Evolutionary conservation across 2,888 invertebrate genomes (phyloP).

Genomic region (Stenurella melanura): DNA sequence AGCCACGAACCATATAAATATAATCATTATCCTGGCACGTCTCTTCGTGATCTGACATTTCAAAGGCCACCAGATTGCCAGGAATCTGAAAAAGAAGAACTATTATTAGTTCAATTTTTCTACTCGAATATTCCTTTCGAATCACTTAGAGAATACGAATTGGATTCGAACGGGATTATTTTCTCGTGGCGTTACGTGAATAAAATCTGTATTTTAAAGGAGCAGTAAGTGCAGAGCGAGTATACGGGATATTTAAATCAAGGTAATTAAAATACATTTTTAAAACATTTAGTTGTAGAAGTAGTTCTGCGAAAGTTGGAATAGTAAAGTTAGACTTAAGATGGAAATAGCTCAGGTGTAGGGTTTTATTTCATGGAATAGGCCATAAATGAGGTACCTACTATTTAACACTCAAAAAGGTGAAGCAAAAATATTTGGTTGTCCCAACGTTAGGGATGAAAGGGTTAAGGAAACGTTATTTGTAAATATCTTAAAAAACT

Average conservation of each 20-base stretch:
- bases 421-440: no score
- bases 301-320: background rate
- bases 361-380: no score
- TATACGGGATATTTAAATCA: background rate
- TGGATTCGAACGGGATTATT: background rate
- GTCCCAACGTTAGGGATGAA: no score
- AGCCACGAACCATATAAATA: constrained; percentile 93
- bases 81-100: constrained; percentile 83
- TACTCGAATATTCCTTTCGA: background rate
- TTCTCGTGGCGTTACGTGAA: background rate
- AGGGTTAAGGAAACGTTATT: no score
- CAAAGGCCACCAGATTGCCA: constrained; percentile 96
- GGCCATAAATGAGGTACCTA: no score
- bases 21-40: constrained; percentile 90
- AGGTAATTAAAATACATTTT: background rate
- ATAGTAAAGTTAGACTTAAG: no score
- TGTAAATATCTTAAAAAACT: no score
- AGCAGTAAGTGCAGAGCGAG: background rate
- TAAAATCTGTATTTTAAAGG: background rate
- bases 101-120: constrained; percentile 28
- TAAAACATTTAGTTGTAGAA: background rate
- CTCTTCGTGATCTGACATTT: constrained; percentile 93
- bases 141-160: background rate
- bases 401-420: no score
- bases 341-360: no score